Conservation (phyloP, 2,888 invertebrate genomes). For the Corythucha ciliata region DNA sequence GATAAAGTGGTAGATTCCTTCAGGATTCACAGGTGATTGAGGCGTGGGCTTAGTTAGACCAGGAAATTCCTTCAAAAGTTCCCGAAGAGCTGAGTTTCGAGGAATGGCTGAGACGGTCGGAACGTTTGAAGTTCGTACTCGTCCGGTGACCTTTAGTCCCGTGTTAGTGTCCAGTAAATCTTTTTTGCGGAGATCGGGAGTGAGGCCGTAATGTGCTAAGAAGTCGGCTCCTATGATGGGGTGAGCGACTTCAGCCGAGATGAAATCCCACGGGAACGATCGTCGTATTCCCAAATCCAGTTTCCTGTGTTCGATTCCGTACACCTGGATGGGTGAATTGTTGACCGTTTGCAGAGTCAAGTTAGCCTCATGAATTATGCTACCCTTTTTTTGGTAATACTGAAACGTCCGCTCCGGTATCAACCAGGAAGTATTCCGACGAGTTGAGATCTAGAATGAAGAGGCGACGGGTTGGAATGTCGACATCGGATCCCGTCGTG, state of each 20-base stretch:
- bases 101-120: background rate
- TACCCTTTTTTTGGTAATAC: no score
- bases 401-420: no score
- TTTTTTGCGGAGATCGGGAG: constrained; percentile 20
- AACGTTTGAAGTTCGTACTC: background rate
- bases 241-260: background rate
- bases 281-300: constrained; percentile 1
- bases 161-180: constrained; percentile 22
- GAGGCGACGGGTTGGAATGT: no score
- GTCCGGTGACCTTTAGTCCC: background rate
- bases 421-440: no score
- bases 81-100: constrained; percentile 8
- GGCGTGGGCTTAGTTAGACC: background rate
- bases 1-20: constrained; percentile 2
- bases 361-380: no score
- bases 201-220: constrained; percentile 20
- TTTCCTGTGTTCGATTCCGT: no score
- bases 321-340: no score
- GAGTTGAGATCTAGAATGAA: no score
- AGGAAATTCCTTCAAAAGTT: constrained; percentile 17
- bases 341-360: no score
- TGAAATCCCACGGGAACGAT: background rate
- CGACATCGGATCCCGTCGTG: no score
- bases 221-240: background rate
- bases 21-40: background rate